phyloP scores from a whole-genome alignment of 2,888 invertebrate species.

The Lymantria dispar region DNA sequence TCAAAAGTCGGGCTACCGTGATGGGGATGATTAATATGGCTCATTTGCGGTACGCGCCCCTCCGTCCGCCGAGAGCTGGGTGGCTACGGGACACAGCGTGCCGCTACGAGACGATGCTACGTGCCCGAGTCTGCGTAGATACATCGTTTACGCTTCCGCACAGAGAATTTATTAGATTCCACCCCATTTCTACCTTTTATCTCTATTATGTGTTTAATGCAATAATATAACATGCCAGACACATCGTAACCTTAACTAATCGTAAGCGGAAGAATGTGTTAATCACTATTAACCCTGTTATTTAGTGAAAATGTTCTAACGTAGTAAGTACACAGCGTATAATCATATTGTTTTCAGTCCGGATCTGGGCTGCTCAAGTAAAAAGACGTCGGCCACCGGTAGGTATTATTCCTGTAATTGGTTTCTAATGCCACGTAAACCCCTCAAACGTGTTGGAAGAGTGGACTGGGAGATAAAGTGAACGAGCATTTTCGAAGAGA shows the following conservation, averaged over 20 bases:
- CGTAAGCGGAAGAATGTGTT: constrained; percentile 39
- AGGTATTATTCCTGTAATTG: constrained; percentile 79
- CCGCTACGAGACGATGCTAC: constrained; percentile 60
- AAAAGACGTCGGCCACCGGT: constrained; percentile 37
- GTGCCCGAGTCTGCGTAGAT: constrained; percentile 66
- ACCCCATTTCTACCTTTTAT: constrained; percentile 77
- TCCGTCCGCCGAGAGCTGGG: constrained; percentile 49
- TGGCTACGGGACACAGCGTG: constrained; percentile 34
- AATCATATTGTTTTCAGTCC: constrained; percentile 12
- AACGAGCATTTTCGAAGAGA: constrained; percentile 47
- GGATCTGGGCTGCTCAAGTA: constrained; percentile 11
- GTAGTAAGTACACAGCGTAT: background rate
- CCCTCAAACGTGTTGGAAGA: constrained; percentile 80
- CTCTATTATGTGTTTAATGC: constrained; percentile 72
- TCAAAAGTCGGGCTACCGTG: constrained; percentile 73
- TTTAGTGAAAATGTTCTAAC: background rate
- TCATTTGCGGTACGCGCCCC: constrained; percentile 73
- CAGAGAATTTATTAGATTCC: constrained; percentile 76
- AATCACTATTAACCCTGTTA: constrained; percentile 37
- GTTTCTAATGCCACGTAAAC: constrained; percentile 82
- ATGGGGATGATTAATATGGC: constrained; percentile 78
- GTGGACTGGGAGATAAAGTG: constrained; percentile 78
- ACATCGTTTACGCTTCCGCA: constrained; percentile 78
- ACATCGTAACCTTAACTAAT: constrained; percentile 49
- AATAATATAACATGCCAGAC: constrained; percentile 49